phyloP scores from a whole-genome alignment of 2,113 vertebrate genomes.

The Anarhynchus alexandrinus region DNA sequence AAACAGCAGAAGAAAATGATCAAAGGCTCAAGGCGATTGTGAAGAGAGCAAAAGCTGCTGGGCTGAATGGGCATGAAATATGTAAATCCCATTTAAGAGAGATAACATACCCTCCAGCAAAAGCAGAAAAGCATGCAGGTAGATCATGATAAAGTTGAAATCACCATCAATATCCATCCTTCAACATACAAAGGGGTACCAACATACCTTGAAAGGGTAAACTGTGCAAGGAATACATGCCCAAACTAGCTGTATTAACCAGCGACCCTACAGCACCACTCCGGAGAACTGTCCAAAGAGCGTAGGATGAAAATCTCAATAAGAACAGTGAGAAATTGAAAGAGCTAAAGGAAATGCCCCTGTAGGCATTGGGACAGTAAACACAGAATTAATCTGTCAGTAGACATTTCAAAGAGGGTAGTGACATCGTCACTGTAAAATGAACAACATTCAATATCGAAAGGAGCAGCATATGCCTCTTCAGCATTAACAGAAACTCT shows the following conservation, averaged over 20 bases:
- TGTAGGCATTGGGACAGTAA: not conserved
- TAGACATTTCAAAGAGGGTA: not conserved
- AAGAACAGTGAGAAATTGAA: not conserved
- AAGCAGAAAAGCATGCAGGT: conserved; percentile 39
- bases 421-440: not conserved
- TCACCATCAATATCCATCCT: not conserved
- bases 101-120: conserved; percentile 6
- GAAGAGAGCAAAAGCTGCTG: conserved; percentile 51
- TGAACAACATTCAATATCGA: not conserved
- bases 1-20: conserved; percentile 57
- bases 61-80: conserved; percentile 54
- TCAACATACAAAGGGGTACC: not conserved
- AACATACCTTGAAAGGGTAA: not conserved
- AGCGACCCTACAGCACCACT: not conserved
- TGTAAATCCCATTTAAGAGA: conserved; percentile 39
- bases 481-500: not conserved
- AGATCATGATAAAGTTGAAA: not conserved
- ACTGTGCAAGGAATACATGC: not conserved
- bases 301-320: not conserved
- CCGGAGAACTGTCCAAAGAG: not conserved
- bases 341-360: not conserved
- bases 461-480: not conserved
- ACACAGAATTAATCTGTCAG: not conserved
- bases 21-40: conserved; percentile 39
- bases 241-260: not conserved